Base-by-base conservation (phyloP, 2,888 invertebrate genomes). In the Pseudoips prasinana region DNA sequence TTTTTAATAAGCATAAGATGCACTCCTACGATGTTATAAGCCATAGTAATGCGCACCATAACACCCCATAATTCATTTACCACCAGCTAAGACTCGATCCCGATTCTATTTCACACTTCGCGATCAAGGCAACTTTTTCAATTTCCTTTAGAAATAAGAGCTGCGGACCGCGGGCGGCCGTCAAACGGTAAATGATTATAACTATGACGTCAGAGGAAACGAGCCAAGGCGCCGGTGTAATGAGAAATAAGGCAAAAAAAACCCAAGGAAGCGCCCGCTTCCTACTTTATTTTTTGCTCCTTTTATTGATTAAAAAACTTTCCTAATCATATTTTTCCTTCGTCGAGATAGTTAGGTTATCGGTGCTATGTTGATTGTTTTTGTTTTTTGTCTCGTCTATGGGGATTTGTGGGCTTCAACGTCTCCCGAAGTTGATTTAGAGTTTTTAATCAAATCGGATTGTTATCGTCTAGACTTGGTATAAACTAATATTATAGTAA, bases 111-210 rank as follows among this genome's bases (percentile, higher is more conserved):
- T 69, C 69, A 64, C 66, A 67, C 64, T 59, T 54, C 37, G 54
- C 66, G 74, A 74, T 72, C 73, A 62, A 57, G 56, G 56, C 65
- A 81, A 82, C 73, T 83, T 83, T 83, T 82, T 80, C 80, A 83
- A 82, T 83, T 82, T 79, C 79, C 83, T 66, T 51, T 63, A 67
- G 64, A 68, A 73, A 58, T 57, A 54, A 47, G 58, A 64, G 67
- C 69, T 43, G 64, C 65, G 64, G 69, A 58, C 64, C 55, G 71
- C 70, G 67, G 64, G 58, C 64, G 67, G 69, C 70, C 81, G 76
- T 85, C 87, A 86, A 87, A 87, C 87, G 84, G 62, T 81, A 80
- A 83, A 77, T 78, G 82, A 87, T 86, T 84, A 82, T 77, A 81
- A 82, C 74, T 78, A 73, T 79, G 77, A 79, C 73, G 83, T 72